Percentiles rank a stretch among this genome's conserved stretches.
These are phyloP conservation scores for Oscheius sp. DNA, from an alignment of 2,888 invertebrate species.

Conservation along the genomic window DNA sequence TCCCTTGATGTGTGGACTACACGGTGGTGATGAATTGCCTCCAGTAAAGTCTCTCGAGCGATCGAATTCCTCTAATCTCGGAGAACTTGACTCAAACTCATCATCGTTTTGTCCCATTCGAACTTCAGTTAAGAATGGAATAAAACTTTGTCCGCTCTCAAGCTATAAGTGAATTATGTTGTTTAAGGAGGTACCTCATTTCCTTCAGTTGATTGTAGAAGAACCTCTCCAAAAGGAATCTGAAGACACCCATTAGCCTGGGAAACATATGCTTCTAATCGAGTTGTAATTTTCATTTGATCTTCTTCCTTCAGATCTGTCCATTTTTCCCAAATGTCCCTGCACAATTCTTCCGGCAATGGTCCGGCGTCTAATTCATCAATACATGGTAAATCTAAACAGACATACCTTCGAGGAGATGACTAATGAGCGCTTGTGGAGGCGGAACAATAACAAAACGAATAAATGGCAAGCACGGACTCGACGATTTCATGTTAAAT, in stretches of 20 bases:
- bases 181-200: slow-evolving; percentile 32
- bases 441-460: slow-evolving; percentile 64
- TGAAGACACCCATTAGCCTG: slow-evolving; percentile 37
- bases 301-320: slow-evolving; percentile 43
- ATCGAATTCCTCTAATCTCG: slow-evolving; percentile 12
- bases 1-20: slow-evolving; percentile 27
- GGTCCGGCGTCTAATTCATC: slow-evolving; percentile 44
- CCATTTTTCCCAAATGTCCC: slow-evolving; percentile 55
- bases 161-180: slow-evolving; percentile 33
- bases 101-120: slow-evolving; percentile 39
- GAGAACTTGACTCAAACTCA: slow-evolving; percentile 16
- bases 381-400: not conserved
- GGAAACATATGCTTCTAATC: slow-evolving; percentile 36
- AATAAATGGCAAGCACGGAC: slow-evolving; percentile 67
- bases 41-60: not conserved
- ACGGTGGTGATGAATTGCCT: slow-evolving; percentile 30
- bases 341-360: slow-evolving; percentile 44
- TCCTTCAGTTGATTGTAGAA: slow-evolving; percentile 57
- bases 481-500: slow-evolving; percentile 64
- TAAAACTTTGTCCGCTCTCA: slow-evolving; percentile 53
- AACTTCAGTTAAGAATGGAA: slow-evolving; percentile 68
- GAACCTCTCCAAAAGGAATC: slow-evolving; percentile 69
- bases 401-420: slow-evolving; percentile 40
- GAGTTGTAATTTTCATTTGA: slow-evolving; percentile 25
- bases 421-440: slow-evolving; percentile 55